Evolutionary conservation across 2,113 vertebrate genomes (phyloP), one percentile per base, ranked within the genome.

Genomic region (Cavia aperea): DNA sequence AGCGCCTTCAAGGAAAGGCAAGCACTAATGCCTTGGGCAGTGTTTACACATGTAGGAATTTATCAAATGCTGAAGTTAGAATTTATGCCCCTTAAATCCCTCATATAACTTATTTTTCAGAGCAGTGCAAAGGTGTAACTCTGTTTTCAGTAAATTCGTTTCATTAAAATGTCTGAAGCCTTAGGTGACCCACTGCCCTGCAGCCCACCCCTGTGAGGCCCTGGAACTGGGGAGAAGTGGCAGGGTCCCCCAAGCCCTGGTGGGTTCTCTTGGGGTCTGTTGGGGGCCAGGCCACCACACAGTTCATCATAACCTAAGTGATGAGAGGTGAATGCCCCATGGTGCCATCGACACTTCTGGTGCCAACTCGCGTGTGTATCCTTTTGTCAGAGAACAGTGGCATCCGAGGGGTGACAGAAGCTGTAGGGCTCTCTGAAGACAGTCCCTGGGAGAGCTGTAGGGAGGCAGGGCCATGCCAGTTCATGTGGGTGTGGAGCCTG

Each of bases 361-460:
- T 39, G 13, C 70, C 43, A n/a, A 15, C 1, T 73, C 9, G 9
- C 18, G 21, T 4, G 18, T 1, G 4, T 26, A 39, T n/a, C 0
- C 26, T 60, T 58, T 24, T 63, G 49, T 75, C 15, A 33, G 60
- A 26, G 39, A 11, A 33, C 66, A 73, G 19, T 26, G 63, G 2
- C 26, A 3, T 75, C 19, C 5, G 0, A 73, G 58, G 43, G 31
- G 33, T 7, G 46, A 10, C 1, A 13, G 60, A 29, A 33, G 86
- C 60, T n/a, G 46, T 0, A 29, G 7, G 7, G 18, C 65, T 86
- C 49, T 39, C 66, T 49, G 77, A n/a, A 54, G n/a, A 13, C 1
- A 4, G 5, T 73, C 39, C 3, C 39, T 26, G 63, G 81, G 39
- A 33, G 49, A 9, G 21, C 60, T 81, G 8, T 5, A 4, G n/a